Evolutionary conservation across 2,797 vertebrate species (phyloP), one percentile per base, ranked within the genome.

Genomic region (Okamejei kenojei): DNA sequence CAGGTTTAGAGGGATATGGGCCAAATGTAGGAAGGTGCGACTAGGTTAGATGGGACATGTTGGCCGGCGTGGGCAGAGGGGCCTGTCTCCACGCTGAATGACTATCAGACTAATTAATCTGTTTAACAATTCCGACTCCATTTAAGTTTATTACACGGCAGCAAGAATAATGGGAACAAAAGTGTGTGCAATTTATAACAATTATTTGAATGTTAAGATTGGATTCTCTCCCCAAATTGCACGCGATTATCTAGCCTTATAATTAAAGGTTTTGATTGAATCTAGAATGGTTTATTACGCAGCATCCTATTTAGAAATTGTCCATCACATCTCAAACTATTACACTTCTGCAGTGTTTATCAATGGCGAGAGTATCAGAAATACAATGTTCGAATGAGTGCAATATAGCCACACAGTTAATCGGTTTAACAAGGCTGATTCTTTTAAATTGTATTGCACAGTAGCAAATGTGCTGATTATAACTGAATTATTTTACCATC

Each of bases 151-250:
- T 7, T 74, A 74, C 21, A 74, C 6, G 23, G 23, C 19, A 74
- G 19, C 71, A 74, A 21, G 23, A 4, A 65, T 68, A 35, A 88
- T 68, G n/a, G 65, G 61, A 54, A 65, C 65, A 65, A 88, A 88
- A 68, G 29, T 17, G 9, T 8, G 61, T 68, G 63, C 35, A 65
- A 68, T 88, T 88, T 68, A 88, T 68, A 32, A 35, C 61, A 68
- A 88, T 88, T 68, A 35, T 88, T 88, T 88, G 63, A 68, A 88
- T 21, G 19, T 32, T 88, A 32, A 68, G 61, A 88, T 45, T 54
- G 84, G 84, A 88, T 10, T 88, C 1, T 68, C 7, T 63, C 4
- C 84, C 68, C 84, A 88, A 88, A 63, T 2, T 65, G 5, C 58
- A 32, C 10, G 15, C 10, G 21, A 3, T 15, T 65, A 32, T 32